phyloP scores from a whole-genome alignment of 1,140 invertebrate species.

The Andricus grossulariae region DNA sequence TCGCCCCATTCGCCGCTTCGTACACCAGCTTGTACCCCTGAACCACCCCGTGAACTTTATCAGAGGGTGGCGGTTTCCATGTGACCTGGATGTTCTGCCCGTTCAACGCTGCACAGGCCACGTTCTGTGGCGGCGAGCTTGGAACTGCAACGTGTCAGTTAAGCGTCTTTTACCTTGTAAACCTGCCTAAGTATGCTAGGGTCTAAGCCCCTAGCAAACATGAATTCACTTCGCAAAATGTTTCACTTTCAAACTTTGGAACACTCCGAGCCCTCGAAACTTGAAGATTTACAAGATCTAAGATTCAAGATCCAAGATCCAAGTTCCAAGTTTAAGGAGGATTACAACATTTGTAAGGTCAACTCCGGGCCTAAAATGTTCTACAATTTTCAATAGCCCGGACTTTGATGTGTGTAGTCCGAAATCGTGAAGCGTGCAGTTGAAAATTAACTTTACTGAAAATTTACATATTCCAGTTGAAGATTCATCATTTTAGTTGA shows the following conservation, averaged over 20 bases:
- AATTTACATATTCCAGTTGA: no score
- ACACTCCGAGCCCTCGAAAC: conserved; percentile 7
- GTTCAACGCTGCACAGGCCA: conserved; percentile 81
- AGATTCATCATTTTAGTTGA: no score
- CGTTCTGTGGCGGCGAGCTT: conserved; percentile 80
- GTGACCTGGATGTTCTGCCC: conserved; percentile 85
- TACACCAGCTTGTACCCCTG: conserved; percentile 89
- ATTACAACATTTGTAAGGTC: neutral
- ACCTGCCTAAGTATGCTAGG: neutral
- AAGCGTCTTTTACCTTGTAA: conserved; percentile 17
- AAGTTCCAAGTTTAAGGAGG: neutral
- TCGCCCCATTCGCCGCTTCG: conserved; percentile 75
- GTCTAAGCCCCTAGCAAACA: neutral
- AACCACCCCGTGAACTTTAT: conserved; percentile 84
- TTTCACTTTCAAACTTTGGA: conserved; percentile 4
- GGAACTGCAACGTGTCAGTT: conserved; percentile 76
- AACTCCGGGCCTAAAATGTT: no score
- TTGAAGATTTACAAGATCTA: neutral
- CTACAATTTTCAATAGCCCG: no score
- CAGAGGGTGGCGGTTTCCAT: conserved; percentile 84
- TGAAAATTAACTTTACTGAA: no score
- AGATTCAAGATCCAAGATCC: no score
- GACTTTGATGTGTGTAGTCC: no score
- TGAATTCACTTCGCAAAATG: neutral
- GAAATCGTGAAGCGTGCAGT: no score